Base-by-base conservation (phyloP, 2,888 invertebrate species). In the Ctenicera cuprea region DNA sequence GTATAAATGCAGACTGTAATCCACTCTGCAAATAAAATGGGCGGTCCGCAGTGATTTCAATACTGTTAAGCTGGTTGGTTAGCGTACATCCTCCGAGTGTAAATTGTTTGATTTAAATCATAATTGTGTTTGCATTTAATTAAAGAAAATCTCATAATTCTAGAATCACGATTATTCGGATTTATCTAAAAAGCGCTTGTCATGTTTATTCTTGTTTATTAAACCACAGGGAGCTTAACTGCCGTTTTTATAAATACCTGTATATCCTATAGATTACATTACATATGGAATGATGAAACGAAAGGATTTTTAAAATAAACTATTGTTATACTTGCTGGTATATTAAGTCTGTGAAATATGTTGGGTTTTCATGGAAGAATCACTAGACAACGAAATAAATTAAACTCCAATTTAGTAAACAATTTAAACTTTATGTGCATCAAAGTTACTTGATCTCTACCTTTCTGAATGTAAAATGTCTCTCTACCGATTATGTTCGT, bases 1-100 rank as follows among this genome's bases (percentile, higher is more conserved):
- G 76, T 80, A 79, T 80, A 78, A 79, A 80, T 79, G 78, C 74
- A 72, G 68, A 77, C 74, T 76, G 71, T 80, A 82, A 82, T 81
- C 80, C 77, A 30, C 52, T 74, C 52, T 67, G 80, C 77, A 82
- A 82, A 82, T 80, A 81, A 68, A 73, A 43, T 70, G 54, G 69
- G 59, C 48, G 65, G 59, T 59, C 72, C 61, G 74, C 71, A 78
- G 77, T 77, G 76, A 77, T 80, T 77, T 75, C 79, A 77, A 77
- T 81, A 76, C 76, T 66, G 77, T 72, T 77, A 79, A 79, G 74
- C 77, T 74, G 67, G 64, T 61, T 68, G 73, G 70, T 75, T 69
- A 64, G 64, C 69, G 65, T 74, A 76, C 71, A 71, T 73, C 61
- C 72, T 37, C 77, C 70, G 63, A 75, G 61, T 73, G 73, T 76